Evolutionary conservation across 2,888 invertebrate genomes (phyloP).

Genomic region (Halictus quadricinctus): DNA sequence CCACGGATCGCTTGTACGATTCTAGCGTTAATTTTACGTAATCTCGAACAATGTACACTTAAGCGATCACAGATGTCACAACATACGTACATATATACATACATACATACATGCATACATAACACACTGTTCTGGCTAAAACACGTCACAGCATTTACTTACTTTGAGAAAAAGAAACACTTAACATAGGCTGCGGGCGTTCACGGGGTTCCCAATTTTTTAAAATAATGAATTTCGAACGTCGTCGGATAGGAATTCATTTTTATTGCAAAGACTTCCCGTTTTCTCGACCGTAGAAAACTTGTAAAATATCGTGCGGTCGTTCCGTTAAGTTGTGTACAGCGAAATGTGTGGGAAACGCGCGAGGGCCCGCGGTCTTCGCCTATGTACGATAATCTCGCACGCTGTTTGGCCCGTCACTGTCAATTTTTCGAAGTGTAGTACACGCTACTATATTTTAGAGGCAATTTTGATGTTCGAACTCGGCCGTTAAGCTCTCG

Average conservation of each 20-base stretch:
- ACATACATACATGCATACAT: neutral
- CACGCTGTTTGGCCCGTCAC: constrained; percentile 63
- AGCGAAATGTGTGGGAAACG: neutral
- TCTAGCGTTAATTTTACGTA: constrained; percentile 49
- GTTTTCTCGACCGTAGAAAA: neutral
- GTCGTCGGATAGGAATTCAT: neutral
- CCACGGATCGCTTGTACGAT: constrained; percentile 47
- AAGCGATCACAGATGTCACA: neutral
- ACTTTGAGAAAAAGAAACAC: constrained; percentile 38
- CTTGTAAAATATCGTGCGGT: neutral
- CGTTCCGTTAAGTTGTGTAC: neutral
- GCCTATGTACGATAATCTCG: constrained; percentile 51
- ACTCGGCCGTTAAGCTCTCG: constrained; percentile 31
- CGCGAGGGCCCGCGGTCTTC: neutral
- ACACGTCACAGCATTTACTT: constrained; percentile 52
- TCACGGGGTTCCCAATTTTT: neutral
- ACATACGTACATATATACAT: neutral
- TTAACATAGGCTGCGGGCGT: constrained; percentile 18
- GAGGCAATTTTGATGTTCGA: constrained; percentile 67
- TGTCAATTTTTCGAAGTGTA: constrained; percentile 69
- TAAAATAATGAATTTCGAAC: neutral
- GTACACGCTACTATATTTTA: constrained; percentile 72
- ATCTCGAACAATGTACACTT: constrained; percentile 22
- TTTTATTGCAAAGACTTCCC: neutral
- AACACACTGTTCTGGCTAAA: constrained; percentile 22